These are phyloP conservation scores for Lucilia cuprina DNA, from an alignment of 1,140 invertebrate genomes.

Conservation along the genomic window DNA sequence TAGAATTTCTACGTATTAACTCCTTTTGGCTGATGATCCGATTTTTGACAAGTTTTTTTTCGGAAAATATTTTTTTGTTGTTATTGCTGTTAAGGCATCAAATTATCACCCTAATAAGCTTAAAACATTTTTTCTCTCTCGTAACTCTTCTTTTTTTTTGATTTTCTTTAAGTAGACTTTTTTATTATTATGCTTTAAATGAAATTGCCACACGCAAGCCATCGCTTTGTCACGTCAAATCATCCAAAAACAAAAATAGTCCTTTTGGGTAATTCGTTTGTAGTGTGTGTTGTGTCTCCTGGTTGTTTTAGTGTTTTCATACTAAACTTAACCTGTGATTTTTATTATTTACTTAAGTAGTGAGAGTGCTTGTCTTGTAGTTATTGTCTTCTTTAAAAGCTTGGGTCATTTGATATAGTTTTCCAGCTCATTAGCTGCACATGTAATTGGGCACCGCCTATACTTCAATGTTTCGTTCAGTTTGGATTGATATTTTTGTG, in stretches of 20 bases:
- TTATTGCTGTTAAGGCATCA: slow-evolving; percentile 20
- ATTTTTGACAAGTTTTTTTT: slow-evolving; percentile 24
- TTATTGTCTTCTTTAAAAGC: not conserved
- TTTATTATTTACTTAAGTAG: slow-evolving; percentile 16
- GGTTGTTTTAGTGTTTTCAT: not conserved
- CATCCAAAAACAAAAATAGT: not conserved
- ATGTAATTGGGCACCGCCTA: slow-evolving; percentile 39
- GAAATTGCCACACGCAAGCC: slow-evolving; percentile 42
- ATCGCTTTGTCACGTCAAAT: slow-evolving; percentile 35
- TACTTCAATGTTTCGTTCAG: not conserved
- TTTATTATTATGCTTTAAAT: slow-evolving; percentile 21
- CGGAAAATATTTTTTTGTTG: not conserved
- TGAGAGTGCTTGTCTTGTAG: not conserved
- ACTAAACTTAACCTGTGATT: not conserved
- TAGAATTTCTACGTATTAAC: slow-evolving; percentile 7
- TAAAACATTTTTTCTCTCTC: not conserved
- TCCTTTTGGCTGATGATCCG: not conserved
- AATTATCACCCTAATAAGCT: slow-evolving; percentile 31
- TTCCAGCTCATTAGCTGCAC: slow-evolving; percentile 39
- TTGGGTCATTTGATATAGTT: slow-evolving; percentile 41
- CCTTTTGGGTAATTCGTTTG: too few relatives aligned
- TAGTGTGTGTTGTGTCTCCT: too few relatives aligned
- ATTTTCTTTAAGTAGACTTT: not conserved
- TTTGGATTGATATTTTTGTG: not conserved
- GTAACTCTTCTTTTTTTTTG: not conserved